Evolutionary conservation across 2,888 invertebrate genomes (phyloP), one percentile per base, ranked within the genome.

Genomic region (Cryptocheilus praepositus): DNA sequence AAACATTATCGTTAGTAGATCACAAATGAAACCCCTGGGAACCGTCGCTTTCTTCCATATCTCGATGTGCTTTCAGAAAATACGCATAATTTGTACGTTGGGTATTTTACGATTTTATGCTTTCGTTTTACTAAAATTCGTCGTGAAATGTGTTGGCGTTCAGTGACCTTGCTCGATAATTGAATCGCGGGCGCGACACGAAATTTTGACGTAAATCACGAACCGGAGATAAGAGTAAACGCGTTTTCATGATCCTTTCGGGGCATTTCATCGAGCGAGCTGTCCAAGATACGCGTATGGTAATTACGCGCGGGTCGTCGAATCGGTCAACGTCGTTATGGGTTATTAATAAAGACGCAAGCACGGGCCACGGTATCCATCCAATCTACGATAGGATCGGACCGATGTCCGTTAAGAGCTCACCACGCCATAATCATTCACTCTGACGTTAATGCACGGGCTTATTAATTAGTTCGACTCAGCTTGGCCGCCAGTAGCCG

Each of bases 291-390:
- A 68, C 76, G 66, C 73, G 80, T 81, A 85, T 81, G 83, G 76
- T 85, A 84, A 85, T 84, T 82, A 82, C 73, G 45, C 74, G 76
- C 57, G 71, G 79, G 74, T 80, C 76, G 68, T 77, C 76, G 76
- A 83, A 85, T 86, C 85, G 83, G 82, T 85, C 87, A 86, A 83
- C 75, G 86, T 86, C 86, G 80, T 82, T 78, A 73, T 68, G 77
- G 80, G 85, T 86, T 86, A 86, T 86, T 87, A 86, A 87, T 87
- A 87, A 85, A 87, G 86, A 87, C 80, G 81, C 84, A 79, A 81
- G 76, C 67, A 61, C 67, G 57, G 61, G 71, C 67, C 70, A 76
- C 57, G 53, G 71, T 76, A 80, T 83, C 79, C 81, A 75, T 81
- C 80, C 82, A 81, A 84, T 85, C 82, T 82, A 77, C 78, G 82